Conservation (phyloP, 2,113 vertebrate genomes). For the Hystrix cristata region DNA sequence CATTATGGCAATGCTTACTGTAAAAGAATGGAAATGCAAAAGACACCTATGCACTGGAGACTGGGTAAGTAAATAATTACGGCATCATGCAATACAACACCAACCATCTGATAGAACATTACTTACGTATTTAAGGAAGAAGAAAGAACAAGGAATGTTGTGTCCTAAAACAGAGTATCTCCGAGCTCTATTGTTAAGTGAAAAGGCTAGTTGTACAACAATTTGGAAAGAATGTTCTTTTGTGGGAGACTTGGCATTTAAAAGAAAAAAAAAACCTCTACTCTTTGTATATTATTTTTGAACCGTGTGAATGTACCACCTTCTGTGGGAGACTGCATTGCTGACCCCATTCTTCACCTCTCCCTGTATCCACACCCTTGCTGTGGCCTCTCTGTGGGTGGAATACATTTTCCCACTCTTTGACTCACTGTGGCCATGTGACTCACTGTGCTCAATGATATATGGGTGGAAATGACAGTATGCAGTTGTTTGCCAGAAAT, state of each 20-base stretch:
- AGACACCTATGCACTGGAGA: background rate
- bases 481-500: background rate
- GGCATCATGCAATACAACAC: background rate
- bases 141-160: conserved; percentile 2
- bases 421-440: background rate
- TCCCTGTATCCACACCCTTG: background rate
- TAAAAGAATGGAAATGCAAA: background rate
- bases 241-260: background rate
- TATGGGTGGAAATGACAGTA: background rate
- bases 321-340: background rate
- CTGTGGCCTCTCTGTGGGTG: background rate
- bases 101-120: background rate
- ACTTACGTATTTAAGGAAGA: background rate
- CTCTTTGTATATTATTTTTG: background rate
- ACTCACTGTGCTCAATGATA: background rate
- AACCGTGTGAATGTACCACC: background rate
- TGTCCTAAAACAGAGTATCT: background rate
- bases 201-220: background rate
- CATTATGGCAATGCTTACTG: background rate
- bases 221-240: background rate
- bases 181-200: background rate
- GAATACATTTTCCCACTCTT: background rate
- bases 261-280: background rate
- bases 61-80: background rate
- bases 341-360: background rate